Evolutionary conservation across 2,113 vertebrate genomes (phyloP), one percentile per base, ranked within the genome.

Genomic region (Chloropsis cyanopogon): DNA sequence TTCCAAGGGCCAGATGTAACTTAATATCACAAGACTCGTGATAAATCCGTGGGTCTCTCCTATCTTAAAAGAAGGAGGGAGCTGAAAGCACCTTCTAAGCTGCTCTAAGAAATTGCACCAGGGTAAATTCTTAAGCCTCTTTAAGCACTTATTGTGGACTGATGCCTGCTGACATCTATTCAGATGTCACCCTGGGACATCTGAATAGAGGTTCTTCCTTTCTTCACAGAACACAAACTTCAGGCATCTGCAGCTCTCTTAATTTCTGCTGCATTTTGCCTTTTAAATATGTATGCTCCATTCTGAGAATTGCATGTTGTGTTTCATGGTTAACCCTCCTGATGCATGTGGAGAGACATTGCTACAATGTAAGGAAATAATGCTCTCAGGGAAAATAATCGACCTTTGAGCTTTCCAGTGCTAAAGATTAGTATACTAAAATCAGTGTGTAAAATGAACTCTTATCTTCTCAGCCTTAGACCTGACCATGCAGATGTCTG

Each of bases 271-370:
- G 47, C 6, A 31, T 88, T 76, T 85, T 88, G 9, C 33, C 6
- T 54, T 68, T 41, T 49, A 66, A 59, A 41, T 53, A 15, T 1
- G 0, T 29, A 2, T 0, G 0, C 39, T 66, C 9, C 12, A 5
- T 54, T 25, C 10, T 23, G 13, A 66, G 47, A n/a, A 23, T 10
- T 63, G 14, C 28, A 9, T 10, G 14, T 57, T 66, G 28, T 50
- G 13, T 63, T 75, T 50, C 42, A 22, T 2, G 1, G 17, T 63
- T n/a, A 78, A 46, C 13, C 11, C 21, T 63, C 63, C 31, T 47
- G 33, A 39, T 64, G 26, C 18, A 6, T 5, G 21, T 59, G 35
- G 26, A 72, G n/a, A 23, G 21, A 24, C 24, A 11, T 1, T 31
- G 33, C n/a, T n/a, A n/a, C n/a, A n/a, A n/a, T n/a, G 29, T 60